Evolutionary conservation across 2,113 vertebrate species (phyloP), one percentile per base, ranked within the genome.

Genomic region (Entosphenus tridentatus): DNA sequence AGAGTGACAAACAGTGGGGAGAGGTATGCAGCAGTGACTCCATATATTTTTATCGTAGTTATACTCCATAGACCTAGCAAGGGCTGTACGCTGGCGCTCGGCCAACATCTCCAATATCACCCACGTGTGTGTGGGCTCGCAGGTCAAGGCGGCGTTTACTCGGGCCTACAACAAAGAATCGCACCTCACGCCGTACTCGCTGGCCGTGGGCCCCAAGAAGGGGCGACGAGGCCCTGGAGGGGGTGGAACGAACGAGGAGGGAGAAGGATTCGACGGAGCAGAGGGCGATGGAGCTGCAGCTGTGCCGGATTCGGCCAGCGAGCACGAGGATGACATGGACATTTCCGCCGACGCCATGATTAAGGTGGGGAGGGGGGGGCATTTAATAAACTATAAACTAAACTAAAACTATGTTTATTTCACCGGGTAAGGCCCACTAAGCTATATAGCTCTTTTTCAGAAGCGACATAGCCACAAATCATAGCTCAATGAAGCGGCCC

Each of bases 111-210:
- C n/a, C 18, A 14, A 14, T 65, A 16, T 16, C 18, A 16, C 18
- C 18, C 62, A 65, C 10, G 18, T 2, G 8, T 18, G n/a, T 65
- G n/a, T 18, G n/a, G 8, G n/a, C 55, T 12, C 11, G 5, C 74
- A 98, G 93, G 90, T 98, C 59, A 98, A 98, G 77, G 85, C 88
- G 5, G 86, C 92, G 8, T 95, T 98, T 71, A 98, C 92, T 0
- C 86, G 92, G 2, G 76, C 84, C 2, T 97, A 97, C 75, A 98
- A 98, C 79, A 92, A 77, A 73, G 89, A 89, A 73, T 73, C 73
- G 4, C 93, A 96, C 75, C 77, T 87, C 71, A 86, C 82, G 3
- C 93, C 92, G 0, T 97, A 97, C 71, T 83, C 89, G 2, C 81
- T 96, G 56, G 83, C 81, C 77, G 73, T 56, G 1, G 74, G 82